Conservation (phyloP, 2,888 invertebrate genomes). For the Drosophila tanythrix region DNA sequence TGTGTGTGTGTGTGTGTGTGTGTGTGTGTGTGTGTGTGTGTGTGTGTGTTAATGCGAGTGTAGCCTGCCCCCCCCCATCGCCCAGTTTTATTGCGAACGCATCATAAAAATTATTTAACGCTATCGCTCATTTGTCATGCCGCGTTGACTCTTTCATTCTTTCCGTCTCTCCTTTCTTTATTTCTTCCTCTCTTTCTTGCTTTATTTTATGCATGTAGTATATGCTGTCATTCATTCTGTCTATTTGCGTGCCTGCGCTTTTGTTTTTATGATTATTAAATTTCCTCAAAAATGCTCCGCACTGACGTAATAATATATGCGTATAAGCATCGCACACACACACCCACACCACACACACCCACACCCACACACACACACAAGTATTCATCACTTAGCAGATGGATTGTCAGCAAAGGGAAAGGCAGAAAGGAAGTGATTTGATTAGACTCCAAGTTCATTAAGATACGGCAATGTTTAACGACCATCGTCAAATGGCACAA, state of each 20-base stretch:
- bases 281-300: slow-evolving; percentile 63
- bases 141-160: slow-evolving; percentile 68
- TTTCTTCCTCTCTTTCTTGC: slow-evolving; percentile 8
- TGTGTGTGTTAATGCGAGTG: slow-evolving; percentile 10
- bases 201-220: slow-evolving; percentile 9
- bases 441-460: slow-evolving; percentile 58
- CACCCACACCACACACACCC: background rate
- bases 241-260: slow-evolving; percentile 54
- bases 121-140: slow-evolving; percentile 79
- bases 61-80: slow-evolving; percentile 31
- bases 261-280: slow-evolving; percentile 76
- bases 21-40: background rate
- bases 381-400: slow-evolving; percentile 12
- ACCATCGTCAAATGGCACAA: slow-evolving; percentile 9
- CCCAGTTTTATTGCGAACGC: slow-evolving; percentile 71
- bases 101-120: slow-evolving; percentile 79
- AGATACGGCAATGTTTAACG: slow-evolving; percentile 48
- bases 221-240: slow-evolving; percentile 24
- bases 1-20: slow-evolving; percentile 13
- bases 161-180: slow-evolving; percentile 45
- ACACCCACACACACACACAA: slow-evolving; percentile 4
- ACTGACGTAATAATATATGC: slow-evolving; percentile 69
- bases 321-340: slow-evolving; percentile 28
- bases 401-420: slow-evolving; percentile 5
- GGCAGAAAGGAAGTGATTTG: slow-evolving; percentile 49